phyloP scores from a whole-genome alignment of 1,140 invertebrate species.

The Nautilus pompilius region DNA sequence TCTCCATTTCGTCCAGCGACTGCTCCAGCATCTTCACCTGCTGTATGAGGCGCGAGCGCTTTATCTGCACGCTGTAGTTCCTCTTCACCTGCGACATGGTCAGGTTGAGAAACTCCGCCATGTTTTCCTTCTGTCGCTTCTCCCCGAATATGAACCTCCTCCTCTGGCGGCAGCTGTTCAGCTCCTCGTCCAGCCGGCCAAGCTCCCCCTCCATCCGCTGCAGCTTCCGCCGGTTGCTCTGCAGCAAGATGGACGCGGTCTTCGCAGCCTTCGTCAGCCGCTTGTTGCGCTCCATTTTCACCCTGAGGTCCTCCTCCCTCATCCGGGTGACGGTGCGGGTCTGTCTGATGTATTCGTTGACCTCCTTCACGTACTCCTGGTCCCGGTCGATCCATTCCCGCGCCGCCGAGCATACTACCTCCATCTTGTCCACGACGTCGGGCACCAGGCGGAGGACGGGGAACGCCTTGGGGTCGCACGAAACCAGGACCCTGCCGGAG shows the following conservation, averaged over 20 bases:
- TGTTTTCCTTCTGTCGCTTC: slow-evolving; percentile 47
- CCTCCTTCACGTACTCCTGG: slow-evolving; percentile 47
- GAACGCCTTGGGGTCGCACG: slow-evolving; percentile 47
- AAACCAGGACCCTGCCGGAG: slow-evolving; percentile 35
- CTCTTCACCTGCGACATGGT: slow-evolving; percentile 45
- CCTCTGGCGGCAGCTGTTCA: slow-evolving; percentile 28
- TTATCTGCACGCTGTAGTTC: slow-evolving; percentile 49
- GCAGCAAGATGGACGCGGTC: slow-evolving; percentile 34
- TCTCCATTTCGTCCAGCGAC: slow-evolving; percentile 34
- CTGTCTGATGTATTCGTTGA: slow-evolving; percentile 42
- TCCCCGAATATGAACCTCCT: slow-evolving; percentile 32
- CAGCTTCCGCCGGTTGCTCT: slow-evolving; percentile 46
- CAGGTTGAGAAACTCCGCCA: slow-evolving; percentile 49
- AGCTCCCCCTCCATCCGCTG: slow-evolving; percentile 43
- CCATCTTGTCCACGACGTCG: slow-evolving; percentile 40
- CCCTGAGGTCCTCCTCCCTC: slow-evolving; percentile 37
- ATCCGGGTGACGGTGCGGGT: slow-evolving; percentile 32
- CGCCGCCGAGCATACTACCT: slow-evolving; percentile 30
- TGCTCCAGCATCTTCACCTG: slow-evolving; percentile 44
- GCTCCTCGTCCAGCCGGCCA: slow-evolving; percentile 33
- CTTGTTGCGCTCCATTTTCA: slow-evolving; percentile 42
- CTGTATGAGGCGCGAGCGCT: slow-evolving; percentile 35
- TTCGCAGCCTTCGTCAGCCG: slow-evolving; percentile 40
- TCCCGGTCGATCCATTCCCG: slow-evolving; percentile 45
- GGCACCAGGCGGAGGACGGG: slow-evolving; percentile 43